Conservation (phyloP, 2,797 vertebrate genomes). For the Dermochelys coriacea region DNA sequence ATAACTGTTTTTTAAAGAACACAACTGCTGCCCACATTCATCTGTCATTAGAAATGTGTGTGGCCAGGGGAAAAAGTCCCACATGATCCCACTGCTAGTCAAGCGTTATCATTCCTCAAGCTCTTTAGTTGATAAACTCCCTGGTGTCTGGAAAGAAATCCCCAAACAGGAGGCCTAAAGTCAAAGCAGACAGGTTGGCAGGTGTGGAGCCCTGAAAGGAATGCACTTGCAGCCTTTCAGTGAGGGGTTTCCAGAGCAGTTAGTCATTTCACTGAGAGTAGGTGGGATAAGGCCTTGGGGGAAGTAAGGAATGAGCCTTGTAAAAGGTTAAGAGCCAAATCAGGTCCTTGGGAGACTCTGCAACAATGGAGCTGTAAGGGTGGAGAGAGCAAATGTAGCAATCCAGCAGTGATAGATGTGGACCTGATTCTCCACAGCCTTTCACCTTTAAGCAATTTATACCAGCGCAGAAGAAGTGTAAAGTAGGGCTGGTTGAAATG, state of each 20-base stretch:
- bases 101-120: conserved; percentile 57
- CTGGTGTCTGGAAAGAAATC: not conserved
- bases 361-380: not conserved
- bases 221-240: not conserved
- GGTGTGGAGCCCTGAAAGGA: not conserved
- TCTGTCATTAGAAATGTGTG: conserved; percentile 55
- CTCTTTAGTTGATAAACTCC: conserved; percentile 25
- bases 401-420: not conserved
- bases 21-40: conserved; percentile 6
- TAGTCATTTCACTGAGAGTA: not conserved
- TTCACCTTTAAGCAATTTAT: not conserved
- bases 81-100: conserved; percentile 45
- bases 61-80: conserved; percentile 56
- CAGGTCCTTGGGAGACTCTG: not conserved
- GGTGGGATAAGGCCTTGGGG: not conserved
- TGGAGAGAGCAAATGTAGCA: not conserved
- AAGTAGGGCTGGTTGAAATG: not conserved
- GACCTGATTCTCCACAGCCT: not conserved
- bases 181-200: not conserved
- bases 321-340: not conserved
- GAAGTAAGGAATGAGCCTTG: not conserved
- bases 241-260: not conserved
- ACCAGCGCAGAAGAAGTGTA: not conserved
- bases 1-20: conserved; percentile 34
- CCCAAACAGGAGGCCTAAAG: conserved; percentile 1